Percentiles rank a stretch among this genome's conserved stretches.
These are phyloP conservation scores for Laterallus jamaicensis DNA, from an alignment of 2,113 vertebrate species.

Conservation along the genomic window DNA sequence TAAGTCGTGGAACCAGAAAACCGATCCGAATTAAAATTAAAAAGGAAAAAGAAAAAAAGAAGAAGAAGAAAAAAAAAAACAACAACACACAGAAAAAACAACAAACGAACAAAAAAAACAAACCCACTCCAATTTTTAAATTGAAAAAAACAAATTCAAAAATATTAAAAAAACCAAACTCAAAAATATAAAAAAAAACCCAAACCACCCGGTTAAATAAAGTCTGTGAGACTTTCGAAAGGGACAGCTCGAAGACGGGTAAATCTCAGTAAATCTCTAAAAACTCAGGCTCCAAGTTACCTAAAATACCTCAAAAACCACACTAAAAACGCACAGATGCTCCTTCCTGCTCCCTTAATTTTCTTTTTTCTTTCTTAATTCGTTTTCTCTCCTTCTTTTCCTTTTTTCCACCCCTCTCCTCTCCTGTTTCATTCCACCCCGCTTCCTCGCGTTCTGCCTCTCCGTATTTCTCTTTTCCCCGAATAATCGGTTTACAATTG, in stretches of 20 bases:
- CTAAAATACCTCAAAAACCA: not conserved
- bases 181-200: too few species aligned
- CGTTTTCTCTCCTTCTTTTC: not conserved
- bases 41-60: too few species aligned
- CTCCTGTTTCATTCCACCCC: too few species aligned
- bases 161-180: too few species aligned
- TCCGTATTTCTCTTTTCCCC: too few species aligned
- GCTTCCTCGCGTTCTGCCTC: not conserved
- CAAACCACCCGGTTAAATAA: not conserved
- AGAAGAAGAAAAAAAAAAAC: too few species aligned
- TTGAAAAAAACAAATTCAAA: too few species aligned
- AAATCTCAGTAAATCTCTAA: not conserved
- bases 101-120: too few species aligned
- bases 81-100: not conserved
- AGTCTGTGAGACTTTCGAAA: not conserved
- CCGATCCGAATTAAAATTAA: accelerated
- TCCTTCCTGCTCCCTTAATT: not conserved
- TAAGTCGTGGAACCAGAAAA: not conserved
- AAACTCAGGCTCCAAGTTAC: not conserved
- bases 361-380: not conserved
- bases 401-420: not conserved
- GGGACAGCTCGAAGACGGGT: not conserved
- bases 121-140: too few species aligned
- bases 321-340: accelerated
- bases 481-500: not conserved